Evolutionary conservation across 2,888 invertebrate genomes (phyloP).

Genomic region (Eristalis tenax): DNA sequence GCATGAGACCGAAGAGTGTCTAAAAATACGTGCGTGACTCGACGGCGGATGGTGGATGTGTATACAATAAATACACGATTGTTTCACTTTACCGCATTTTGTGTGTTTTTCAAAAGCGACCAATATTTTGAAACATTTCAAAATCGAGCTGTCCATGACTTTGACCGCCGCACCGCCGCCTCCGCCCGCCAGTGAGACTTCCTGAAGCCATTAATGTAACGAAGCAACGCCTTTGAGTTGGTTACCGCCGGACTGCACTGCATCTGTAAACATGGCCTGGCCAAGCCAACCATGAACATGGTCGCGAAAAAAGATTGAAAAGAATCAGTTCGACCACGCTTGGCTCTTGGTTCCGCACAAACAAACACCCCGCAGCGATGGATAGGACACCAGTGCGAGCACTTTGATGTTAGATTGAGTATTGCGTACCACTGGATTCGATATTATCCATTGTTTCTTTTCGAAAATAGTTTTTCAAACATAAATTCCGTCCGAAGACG

Average conservation of each 20-base stretch:
- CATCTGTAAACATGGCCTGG: constrained; percentile 43
- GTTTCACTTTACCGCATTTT: constrained; percentile 30
- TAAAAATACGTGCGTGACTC: constrained; percentile 62
- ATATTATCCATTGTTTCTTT: constrained; percentile 46
- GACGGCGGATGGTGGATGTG: background rate
- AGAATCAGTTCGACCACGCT: background rate
- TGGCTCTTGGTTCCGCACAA: constrained; percentile 35
- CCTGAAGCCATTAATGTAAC: constrained; percentile 21
- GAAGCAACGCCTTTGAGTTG: constrained; percentile 1
- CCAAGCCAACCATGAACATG: constrained; percentile 28
- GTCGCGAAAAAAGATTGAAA: background rate
- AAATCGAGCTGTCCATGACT: constrained; percentile 36
- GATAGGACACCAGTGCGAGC: constrained; percentile 29
- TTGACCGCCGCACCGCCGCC: constrained; percentile 10
- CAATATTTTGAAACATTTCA: constrained; percentile 45
- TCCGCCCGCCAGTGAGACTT: background rate
- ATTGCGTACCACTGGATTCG: constrained; percentile 2
- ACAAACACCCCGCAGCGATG: constrained; percentile 40
- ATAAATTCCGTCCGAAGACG: constrained; percentile 23
- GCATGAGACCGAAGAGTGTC: constrained; percentile 18
- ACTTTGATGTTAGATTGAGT: constrained; percentile 49
- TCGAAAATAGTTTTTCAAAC: constrained; percentile 31
- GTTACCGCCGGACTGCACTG: background rate
- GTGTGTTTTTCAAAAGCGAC: constrained; percentile 14
- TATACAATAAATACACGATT: constrained; percentile 44